A percentile compares a stretch with the other conserved stretches of the same genome.
Evolutionary conservation across 1,140 invertebrate genomes (phyloP).

Genomic region (Drosophila nigromelanica): DNA sequence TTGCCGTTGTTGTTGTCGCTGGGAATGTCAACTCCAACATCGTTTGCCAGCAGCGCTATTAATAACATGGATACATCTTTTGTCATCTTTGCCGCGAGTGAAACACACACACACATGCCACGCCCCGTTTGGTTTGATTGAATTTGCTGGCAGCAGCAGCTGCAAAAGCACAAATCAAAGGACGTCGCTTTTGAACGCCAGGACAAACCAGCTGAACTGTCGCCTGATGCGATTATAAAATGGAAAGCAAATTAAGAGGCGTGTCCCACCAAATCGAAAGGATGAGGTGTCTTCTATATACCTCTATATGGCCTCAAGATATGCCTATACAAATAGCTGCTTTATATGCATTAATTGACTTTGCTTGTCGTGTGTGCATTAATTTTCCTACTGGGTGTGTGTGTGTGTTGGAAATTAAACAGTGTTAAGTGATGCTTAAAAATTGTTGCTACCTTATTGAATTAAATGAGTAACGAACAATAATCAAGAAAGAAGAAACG

Average conservation of each 20-base stretch:
- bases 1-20: not conserved
- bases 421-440: conserved; percentile 45
- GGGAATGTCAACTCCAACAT: conserved; percentile 46
- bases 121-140: conserved; percentile 47
- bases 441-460: conserved; percentile 37
- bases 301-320: conserved; percentile 3
- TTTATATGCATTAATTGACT: conserved; percentile 12
- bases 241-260: conserved; percentile 34
- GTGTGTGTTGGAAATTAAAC: conserved; percentile 53
- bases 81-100: conserved; percentile 43
- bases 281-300: not conserved
- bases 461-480: conserved; percentile 52
- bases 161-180: conserved; percentile 40
- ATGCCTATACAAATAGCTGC: conserved; percentile 9
- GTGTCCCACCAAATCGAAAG: not conserved
- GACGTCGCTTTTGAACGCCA: conserved; percentile 5
- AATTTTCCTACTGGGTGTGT: too few relatives aligned
- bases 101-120: conserved; percentile 4
- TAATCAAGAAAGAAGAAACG: not conserved
- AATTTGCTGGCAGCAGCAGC: conserved; percentile 22
- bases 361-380: conserved; percentile 33
- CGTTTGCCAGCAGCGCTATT: conserved; percentile 59
- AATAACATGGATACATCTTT: conserved; percentile 61
- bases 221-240: conserved; percentile 49
- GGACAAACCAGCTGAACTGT: conserved; percentile 28